Conservation (phyloP, 2,113 vertebrate species). For the Mastomys coucha region DNA sequence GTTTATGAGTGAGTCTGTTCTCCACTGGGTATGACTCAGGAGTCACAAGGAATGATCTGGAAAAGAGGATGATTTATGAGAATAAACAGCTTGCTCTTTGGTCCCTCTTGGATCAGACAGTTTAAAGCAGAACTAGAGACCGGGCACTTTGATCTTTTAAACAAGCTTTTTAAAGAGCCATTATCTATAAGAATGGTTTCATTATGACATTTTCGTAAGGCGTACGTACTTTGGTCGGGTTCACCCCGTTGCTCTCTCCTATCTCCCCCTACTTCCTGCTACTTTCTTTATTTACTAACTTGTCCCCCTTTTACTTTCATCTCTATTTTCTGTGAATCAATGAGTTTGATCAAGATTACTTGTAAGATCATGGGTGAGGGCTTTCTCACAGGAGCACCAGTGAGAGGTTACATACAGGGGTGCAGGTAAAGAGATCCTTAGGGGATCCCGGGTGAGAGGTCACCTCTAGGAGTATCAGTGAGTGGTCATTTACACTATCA, state of each 20-base stretch:
- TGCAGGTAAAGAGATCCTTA: too few species aligned
- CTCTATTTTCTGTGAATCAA: not conserved
- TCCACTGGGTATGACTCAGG: conserved; percentile 82
- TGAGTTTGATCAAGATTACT: not conserved
- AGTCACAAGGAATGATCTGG: conserved; percentile 80
- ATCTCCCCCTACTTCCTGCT: too few species aligned
- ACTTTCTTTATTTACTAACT: not conserved
- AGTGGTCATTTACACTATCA: not conserved
- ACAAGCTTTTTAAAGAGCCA: not conserved
- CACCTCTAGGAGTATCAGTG: not conserved
- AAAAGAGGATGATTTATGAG: conserved; percentile 84
- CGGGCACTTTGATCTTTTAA: conserved; percentile 4
- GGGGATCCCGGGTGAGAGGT: not conserved
- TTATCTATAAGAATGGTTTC: too few species aligned
- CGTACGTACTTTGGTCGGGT: fast-evolving
- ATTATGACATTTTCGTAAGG: not conserved
- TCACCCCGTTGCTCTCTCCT: not conserved
- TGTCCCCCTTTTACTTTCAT: not conserved
- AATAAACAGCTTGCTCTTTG: conserved; percentile 80
- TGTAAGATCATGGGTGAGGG: not conserved
- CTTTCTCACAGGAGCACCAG: too few species aligned
- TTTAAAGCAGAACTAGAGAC: conserved; percentile 81
- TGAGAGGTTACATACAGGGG: not conserved
- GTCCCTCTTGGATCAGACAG: conserved; percentile 81
- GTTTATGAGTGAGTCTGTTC: conserved; percentile 82